These are phyloP conservation scores for Formicarius rufipectus DNA, from an alignment of 2,113 vertebrate species.

Conservation along the genomic window DNA sequence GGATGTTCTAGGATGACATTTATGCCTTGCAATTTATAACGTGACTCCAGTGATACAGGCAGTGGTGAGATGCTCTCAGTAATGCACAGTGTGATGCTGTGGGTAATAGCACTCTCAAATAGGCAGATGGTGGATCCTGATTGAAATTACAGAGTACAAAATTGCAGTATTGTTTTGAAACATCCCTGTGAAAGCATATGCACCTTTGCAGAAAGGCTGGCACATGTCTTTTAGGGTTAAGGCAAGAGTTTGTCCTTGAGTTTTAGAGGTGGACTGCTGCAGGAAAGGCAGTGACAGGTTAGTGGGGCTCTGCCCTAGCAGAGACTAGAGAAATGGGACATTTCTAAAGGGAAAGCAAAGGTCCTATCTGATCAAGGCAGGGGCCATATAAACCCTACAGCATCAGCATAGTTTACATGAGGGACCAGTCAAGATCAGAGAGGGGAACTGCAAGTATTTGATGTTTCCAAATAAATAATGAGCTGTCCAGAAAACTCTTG, in stretches of 20 bases:
- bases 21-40: neutral
- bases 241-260: neutral
- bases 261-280: neutral
- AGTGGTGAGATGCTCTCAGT: neutral
- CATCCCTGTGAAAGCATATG: neutral
- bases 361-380: neutral
- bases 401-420: neutral
- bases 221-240: neutral
- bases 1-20: neutral
- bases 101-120: neutral
- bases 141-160: neutral
- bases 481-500: neutral
- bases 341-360: neutral
- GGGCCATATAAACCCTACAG: neutral
- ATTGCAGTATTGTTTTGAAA: neutral
- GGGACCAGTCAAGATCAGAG: neutral
- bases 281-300: neutral
- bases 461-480: slow-evolving; percentile 10
- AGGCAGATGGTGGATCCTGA: neutral
- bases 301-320: neutral
- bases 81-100: neutral
- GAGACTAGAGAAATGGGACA: neutral
- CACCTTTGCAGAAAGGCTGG: neutral
- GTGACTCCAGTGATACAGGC: neutral
- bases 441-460: neutral